These are phyloP conservation scores for Meles meles DNA, from an alignment of 2,113 vertebrate genomes.

Conservation along the genomic window DNA sequence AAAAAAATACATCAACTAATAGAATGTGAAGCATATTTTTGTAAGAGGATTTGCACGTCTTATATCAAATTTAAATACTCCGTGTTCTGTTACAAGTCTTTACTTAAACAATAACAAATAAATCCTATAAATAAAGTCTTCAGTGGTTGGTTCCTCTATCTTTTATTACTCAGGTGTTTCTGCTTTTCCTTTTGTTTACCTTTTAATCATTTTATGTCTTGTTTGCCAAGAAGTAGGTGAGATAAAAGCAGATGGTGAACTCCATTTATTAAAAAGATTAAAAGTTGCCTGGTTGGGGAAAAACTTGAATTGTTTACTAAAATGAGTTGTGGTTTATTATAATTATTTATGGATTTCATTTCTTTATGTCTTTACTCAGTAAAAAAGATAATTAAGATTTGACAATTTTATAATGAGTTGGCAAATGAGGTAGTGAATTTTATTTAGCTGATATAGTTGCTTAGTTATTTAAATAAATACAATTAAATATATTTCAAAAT, in stretches of 20 bases:
- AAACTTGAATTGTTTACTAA: constrained; percentile 22
- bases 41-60: constrained; percentile 15
- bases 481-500: constrained; percentile 32
- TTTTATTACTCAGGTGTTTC: constrained; percentile 8
- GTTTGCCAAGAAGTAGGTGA: background rate
- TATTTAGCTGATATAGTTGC: background rate
- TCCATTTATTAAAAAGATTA: background rate
- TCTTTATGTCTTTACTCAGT: background rate
- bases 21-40: background rate
- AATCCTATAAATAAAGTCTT: background rate
- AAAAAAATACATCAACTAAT: background rate
- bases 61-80: background rate
- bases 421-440: background rate
- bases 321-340: background rate
- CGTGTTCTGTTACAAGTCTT: background rate
- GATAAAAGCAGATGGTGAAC: constrained; percentile 2
- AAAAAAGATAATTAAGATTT: constrained; percentile 43
- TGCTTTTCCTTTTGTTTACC: background rate
- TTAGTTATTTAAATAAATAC: constrained; percentile 38
- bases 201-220: constrained; percentile 24
- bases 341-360: constrained; percentile 4
- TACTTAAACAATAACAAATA: constrained; percentile 22
- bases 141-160: background rate
- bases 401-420: constrained; percentile 2
- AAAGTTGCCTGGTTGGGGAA: background rate